Percentiles rank a stretch among this genome's conserved stretches.
Conservation (phyloP, 2,888 invertebrate species). For the Microctonus brassicae region DNA sequence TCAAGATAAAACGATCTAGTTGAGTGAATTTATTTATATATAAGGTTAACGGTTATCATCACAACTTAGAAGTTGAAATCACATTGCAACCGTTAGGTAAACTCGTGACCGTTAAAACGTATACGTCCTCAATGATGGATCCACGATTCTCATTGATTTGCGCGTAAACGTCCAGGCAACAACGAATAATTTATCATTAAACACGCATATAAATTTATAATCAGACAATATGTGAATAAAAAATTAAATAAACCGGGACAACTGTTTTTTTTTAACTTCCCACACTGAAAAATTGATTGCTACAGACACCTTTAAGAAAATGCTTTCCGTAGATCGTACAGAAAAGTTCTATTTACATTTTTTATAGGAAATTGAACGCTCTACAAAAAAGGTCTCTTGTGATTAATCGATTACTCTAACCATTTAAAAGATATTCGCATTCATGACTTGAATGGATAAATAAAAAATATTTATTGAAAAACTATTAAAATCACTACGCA, state of each 20-base stretch:
- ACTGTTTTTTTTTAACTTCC: too few relatives aligned
- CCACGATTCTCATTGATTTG: background rate
- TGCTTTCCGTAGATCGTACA: too few relatives aligned
- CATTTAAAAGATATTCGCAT: too few relatives aligned
- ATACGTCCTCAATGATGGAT: background rate
- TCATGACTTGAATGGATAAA: too few relatives aligned
- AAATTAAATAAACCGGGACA: background rate
- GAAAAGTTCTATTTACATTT: too few relatives aligned
- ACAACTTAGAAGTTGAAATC: constrained; percentile 8
- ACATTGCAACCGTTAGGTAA: constrained; percentile 17
- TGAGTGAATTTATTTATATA: background rate
- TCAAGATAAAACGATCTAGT: constrained; percentile 2
- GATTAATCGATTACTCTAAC: too few relatives aligned
- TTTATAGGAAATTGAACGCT: too few relatives aligned
- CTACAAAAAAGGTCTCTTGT: too few relatives aligned
- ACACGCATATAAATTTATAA: background rate
- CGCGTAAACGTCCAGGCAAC: background rate
- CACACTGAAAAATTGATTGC: too few relatives aligned
- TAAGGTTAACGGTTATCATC: constrained; percentile 16
- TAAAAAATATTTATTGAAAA: too few relatives aligned
- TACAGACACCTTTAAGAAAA: too few relatives aligned
- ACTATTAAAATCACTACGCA: too few relatives aligned
- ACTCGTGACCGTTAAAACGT: constrained; percentile 14
- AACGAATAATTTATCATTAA: constrained; percentile 1
- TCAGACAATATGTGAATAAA: background rate